A percentile compares a stretch with the other conserved stretches of the same genome.
These are phyloP conservation scores for Parazoanthus darwini DNA, from an alignment of 92 coral and sea anemone genomes.

Conservation along the genomic window DNA sequence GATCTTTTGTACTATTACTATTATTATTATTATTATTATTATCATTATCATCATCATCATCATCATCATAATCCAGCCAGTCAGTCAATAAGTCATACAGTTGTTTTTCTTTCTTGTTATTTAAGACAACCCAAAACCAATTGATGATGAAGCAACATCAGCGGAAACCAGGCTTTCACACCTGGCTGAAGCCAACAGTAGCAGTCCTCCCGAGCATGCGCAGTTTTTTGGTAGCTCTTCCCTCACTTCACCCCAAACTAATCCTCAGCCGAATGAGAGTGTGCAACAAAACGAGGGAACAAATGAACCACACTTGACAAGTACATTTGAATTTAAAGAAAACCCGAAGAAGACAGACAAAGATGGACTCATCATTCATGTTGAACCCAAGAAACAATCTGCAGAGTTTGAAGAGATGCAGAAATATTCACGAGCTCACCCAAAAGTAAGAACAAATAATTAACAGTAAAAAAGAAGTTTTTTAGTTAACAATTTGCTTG, in stretches of 20 bases:
- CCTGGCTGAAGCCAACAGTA: neutral
- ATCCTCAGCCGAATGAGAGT: neutral
- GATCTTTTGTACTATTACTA: neutral
- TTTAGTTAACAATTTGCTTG: neutral
- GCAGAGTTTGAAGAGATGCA: constrained; percentile 27
- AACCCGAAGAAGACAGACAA: neutral
- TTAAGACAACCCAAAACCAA: neutral
- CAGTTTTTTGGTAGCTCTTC: neutral
- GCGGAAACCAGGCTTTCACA: neutral
- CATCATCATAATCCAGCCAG: neutral
- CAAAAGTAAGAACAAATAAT: neutral
- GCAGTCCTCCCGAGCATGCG: neutral
- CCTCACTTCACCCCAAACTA: neutral
- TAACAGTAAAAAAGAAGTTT: neutral
- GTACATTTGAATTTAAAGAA: neutral
- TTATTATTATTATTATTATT: neutral
- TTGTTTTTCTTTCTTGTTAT: neutral
- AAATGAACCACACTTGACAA: neutral
- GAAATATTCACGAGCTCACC: constrained; percentile 4
- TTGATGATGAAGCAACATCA: neutral
- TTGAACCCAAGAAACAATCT: constrained; percentile 29
- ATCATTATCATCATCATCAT: neutral
- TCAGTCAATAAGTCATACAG: neutral
- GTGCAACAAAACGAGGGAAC: neutral
- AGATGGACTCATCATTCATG: constrained; percentile 9